Conservation (phyloP, 2,113 vertebrate species). For the Salvelinus alpinus region DNA sequence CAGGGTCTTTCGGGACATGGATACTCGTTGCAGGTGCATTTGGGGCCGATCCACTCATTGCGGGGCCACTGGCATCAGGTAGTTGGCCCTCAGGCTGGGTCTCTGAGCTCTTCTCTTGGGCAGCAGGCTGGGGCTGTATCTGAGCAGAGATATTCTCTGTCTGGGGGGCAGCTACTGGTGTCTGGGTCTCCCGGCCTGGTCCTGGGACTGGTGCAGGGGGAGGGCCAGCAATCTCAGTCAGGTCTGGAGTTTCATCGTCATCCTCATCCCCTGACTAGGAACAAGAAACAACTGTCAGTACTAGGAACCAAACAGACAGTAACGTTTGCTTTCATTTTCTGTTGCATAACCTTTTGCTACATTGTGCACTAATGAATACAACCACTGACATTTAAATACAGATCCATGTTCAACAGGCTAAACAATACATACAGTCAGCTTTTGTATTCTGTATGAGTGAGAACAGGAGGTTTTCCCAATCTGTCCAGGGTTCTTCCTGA, state of each 20-base stretch:
- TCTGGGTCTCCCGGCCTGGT: neutral
- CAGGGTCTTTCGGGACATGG: neutral
- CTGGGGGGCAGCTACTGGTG: neutral
- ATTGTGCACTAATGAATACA: neutral
- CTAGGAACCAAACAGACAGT: no score
- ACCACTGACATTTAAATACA: no score
- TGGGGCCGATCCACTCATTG: neutral
- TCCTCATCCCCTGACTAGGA: slow-evolving; percentile 12
- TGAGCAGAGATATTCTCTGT: neutral
- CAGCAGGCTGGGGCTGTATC: neutral
- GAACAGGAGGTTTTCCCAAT: no score
- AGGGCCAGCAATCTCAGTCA: neutral
- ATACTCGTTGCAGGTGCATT: neutral
- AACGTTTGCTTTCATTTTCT: no score
- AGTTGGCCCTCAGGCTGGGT: neutral
- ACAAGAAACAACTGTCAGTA: neutral
- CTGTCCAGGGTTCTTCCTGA: no score
- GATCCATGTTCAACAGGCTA: no score
- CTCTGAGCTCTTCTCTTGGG: neutral
- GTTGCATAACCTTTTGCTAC: no score
- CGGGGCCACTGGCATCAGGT: neutral
- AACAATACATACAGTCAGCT: no score
- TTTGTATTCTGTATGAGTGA: no score
- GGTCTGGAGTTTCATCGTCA: slow-evolving; percentile 13
- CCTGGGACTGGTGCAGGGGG: neutral